Evolutionary conservation across 1,140 invertebrate genomes (phyloP).

Genomic region (Bombus cullumanus): DNA sequence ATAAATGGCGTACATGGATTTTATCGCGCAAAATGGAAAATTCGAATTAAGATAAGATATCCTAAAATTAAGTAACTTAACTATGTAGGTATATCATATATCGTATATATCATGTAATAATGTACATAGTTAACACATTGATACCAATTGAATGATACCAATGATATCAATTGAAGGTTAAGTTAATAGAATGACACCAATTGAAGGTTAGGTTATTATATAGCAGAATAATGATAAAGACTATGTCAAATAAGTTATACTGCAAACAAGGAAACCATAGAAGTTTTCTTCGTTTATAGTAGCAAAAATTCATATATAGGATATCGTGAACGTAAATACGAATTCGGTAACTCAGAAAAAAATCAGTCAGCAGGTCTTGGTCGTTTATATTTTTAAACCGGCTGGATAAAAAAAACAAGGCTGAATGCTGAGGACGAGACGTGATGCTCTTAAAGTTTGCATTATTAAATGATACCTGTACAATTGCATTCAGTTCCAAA

Average conservation of each 20-base stretch:
- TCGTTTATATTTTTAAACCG: constrained; percentile 76
- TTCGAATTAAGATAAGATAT: not conserved
- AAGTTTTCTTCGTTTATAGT: not conserved
- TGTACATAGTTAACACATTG: too few species aligned
- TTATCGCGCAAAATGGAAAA: not conserved
- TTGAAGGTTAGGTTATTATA: not conserved
- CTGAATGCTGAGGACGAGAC: constrained; percentile 55
- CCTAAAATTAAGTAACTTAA: not conserved
- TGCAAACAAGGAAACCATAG: not conserved
- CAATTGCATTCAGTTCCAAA: constrained; percentile 27
- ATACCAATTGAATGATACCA: too few species aligned
- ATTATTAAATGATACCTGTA: constrained; percentile 73
- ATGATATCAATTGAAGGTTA: not conserved
- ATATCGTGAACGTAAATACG: not conserved
- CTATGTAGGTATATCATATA: not conserved
- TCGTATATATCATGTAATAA: too few species aligned
- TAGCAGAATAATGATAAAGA: not conserved
- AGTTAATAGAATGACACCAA: too few species aligned
- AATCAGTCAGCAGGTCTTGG: constrained; percentile 44
- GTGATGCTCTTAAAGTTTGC: constrained; percentile 75
- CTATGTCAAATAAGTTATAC: not conserved
- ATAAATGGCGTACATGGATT: not conserved
- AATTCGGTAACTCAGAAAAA: not conserved
- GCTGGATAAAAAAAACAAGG: constrained; percentile 68
- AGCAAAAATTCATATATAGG: not conserved